phyloP scores from a whole-genome alignment of 64 coral and sea anemone species.

The Montipora cactus region DNA sequence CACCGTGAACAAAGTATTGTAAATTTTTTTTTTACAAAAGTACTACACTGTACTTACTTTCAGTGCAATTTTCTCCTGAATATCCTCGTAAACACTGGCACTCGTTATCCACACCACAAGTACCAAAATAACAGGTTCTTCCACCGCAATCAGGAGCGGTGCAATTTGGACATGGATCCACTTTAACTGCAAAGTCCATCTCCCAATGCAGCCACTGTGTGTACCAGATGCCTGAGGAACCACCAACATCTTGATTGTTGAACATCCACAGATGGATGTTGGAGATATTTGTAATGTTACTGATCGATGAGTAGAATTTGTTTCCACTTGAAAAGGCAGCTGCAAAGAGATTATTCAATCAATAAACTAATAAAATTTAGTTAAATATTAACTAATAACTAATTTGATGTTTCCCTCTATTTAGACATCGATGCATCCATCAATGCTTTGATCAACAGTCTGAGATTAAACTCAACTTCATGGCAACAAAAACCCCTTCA shows the following conservation, averaged over 20 bases:
- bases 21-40: too few species aligned
- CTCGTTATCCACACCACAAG: conserved; percentile 76
- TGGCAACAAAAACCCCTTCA: too few species aligned
- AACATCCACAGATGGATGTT: conserved; percentile 97
- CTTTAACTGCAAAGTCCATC: conserved; percentile 87
- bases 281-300: conserved; percentile 77
- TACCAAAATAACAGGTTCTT: conserved; percentile 96
- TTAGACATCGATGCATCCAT: too few species aligned
- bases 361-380: neutral
- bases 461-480: too few species aligned
- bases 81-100: conserved; percentile 94
- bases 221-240: conserved; percentile 86
- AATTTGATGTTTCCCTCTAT: too few species aligned
- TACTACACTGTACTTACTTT: conserved; percentile 62
- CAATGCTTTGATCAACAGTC: too few species aligned
- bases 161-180: conserved; percentile 44
- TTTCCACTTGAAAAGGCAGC: conserved; percentile 89
- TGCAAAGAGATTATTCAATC: neutral
- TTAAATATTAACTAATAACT: too few species aligned
- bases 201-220: conserved; percentile 93
- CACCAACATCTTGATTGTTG: conserved; percentile 78
- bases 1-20: too few species aligned
- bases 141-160: conserved; percentile 27
- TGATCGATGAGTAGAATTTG: conserved; percentile 57
- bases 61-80: conserved; percentile 86